Base-by-base conservation (phyloP, 2,888 invertebrate genomes). In the Lithophane leautieri region DNA sequence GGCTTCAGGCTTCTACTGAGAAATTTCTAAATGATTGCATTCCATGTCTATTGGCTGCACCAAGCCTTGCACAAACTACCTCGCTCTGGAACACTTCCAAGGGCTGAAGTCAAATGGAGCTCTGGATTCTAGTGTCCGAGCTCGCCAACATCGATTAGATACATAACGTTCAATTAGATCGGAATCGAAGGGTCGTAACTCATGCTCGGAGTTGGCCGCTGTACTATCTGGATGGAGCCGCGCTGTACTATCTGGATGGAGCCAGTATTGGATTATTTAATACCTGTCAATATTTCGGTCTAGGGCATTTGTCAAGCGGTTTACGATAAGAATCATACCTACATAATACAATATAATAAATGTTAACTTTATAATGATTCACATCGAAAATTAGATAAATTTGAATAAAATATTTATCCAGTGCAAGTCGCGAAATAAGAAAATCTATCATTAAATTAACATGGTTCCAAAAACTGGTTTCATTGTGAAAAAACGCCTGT, bases 71-170 rank as follows among this genome's bases (percentile, higher is more conserved):
- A 69, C 14, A 56, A 47, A 56, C 22, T 60, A 56, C 25, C 28
- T 34, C 42, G 34, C 40, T 12, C 58, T 82, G 83, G 83, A 79
- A 63, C 50, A 61, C 2, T 63, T 80, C 80, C 80, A 82, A 73
- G 44, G 60, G 50, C 28, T 60, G 62, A 65, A 63, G 44, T 83
- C 58, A 79, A 65, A 44, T 52, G 60, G 22, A 69, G 65, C 14
- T 76, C 62, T 70, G 61, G 47, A 47, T 66, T 54, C n/a, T 22
- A 42, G 61, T 44, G 60, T 63, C 56, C 56, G 52, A 70, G 61
- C 69, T 60, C 67, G 80, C 84, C 76, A 80, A 54, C 52, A 62
- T 65, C 63, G 50, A 79, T 83, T 82, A 72, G 76, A 63, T 34
- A 16, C 63, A 28, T 70, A 61, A 40, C 68, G 58, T 69, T 66